Evolutionary conservation across 2,113 vertebrate genomes (phyloP).

Genomic region (Noctilio leporinus): DNA sequence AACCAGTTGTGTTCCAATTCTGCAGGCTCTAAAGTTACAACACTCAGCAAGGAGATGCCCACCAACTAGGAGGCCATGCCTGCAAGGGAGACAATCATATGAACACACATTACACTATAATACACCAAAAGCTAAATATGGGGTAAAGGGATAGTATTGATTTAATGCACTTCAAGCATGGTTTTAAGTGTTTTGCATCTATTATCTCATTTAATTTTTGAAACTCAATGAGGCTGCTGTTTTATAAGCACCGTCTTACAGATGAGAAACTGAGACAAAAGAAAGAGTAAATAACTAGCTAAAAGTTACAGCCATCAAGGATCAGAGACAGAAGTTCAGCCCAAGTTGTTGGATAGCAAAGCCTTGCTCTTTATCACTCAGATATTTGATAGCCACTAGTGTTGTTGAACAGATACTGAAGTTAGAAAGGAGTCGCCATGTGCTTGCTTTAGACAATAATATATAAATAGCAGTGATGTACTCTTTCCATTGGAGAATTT

Average conservation of each 20-base stretch:
- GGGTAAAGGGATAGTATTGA: not conserved
- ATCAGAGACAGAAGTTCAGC: not conserved
- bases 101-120: not conserved
- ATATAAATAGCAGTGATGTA: not conserved
- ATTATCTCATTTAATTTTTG: not conserved
- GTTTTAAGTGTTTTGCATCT: not conserved
- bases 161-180: not conserved
- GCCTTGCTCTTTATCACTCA: not conserved
- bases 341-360: not conserved
- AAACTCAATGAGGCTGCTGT: not conserved
- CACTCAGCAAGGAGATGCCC: not conserved
- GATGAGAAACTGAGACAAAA: not conserved
- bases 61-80: not conserved
- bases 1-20: not conserved
- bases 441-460: not conserved
- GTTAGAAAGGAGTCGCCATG: not conserved
- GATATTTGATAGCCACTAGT: not conserved
- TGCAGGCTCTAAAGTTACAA: not conserved
- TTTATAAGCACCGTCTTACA: not conserved
- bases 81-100: too few relatives aligned
- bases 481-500: not conserved
- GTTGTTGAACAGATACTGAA: not conserved
- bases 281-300: not conserved
- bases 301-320: not conserved
- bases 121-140: not conserved